Percentiles rank a stretch among this genome's conserved stretches.
Evolutionary conservation across 1,140 invertebrate species (phyloP).

Genomic region (Rhyzopertha dominica): DNA sequence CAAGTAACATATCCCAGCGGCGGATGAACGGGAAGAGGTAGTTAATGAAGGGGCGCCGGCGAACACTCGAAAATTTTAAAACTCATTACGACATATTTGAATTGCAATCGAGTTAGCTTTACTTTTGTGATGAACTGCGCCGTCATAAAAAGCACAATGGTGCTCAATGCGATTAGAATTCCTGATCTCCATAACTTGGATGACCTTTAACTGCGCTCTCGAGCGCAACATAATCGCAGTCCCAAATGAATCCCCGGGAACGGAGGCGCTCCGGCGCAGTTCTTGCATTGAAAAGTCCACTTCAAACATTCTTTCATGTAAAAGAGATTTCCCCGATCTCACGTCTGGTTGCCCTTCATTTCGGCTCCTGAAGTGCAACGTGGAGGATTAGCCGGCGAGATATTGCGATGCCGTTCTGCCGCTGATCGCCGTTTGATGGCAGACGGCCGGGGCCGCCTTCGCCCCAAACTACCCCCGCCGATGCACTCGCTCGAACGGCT

Average conservation of each 20-base stretch:
- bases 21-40: too few relatives aligned
- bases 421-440: too few relatives aligned
- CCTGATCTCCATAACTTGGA: slow-evolving; percentile 8
- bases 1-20: too few relatives aligned
- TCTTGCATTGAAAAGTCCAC: slow-evolving; percentile 21
- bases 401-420: slow-evolving; percentile 20
- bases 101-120: slow-evolving; percentile 9
- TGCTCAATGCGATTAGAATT: slow-evolving; percentile 16
- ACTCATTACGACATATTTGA: too few relatives aligned
- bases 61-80: too few relatives aligned
- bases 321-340: slow-evolving; percentile 22
- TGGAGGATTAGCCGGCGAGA: slow-evolving; percentile 19
- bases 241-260: slow-evolving; percentile 15
- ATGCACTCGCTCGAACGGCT: too few relatives aligned
- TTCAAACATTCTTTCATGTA: slow-evolving; percentile 25
- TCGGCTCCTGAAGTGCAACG: slow-evolving; percentile 17
- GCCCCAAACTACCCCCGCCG: too few relatives aligned
- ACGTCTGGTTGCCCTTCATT: slow-evolving; percentile 22
- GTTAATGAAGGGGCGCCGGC: too few relatives aligned
- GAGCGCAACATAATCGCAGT: slow-evolving; percentile 16
- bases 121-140: slow-evolving; percentile 5
- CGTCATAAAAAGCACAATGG: slow-evolving; percentile 15
- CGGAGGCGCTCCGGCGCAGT: slow-evolving; percentile 10
- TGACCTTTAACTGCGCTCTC: slow-evolving; percentile 10
- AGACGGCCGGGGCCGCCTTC: too few relatives aligned